Percentiles rank a stretch among this genome's conserved stretches.
Evolutionary conservation across 2,888 invertebrate species (phyloP).

Genomic region (Diaphora mendica): DNA sequence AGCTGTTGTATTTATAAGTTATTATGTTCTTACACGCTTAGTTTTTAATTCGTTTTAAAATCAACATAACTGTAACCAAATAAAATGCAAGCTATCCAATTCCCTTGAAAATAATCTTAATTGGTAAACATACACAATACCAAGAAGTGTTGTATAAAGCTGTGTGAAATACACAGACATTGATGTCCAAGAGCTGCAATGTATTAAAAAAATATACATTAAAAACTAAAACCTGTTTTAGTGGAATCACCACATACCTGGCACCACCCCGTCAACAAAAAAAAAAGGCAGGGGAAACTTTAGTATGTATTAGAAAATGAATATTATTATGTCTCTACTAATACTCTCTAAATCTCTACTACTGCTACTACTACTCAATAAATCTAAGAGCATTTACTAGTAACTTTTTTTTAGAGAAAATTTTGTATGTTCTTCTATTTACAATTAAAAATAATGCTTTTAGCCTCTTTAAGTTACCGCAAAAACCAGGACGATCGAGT

Average conservation of each 20-base stretch:
- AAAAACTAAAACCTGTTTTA: conserved; percentile 1
- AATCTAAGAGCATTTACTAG: background rate
- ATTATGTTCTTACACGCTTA: background rate
- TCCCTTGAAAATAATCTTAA: conserved; percentile 24
- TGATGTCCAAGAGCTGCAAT: conserved; percentile 78
- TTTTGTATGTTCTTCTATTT: background rate
- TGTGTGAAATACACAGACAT: conserved; percentile 75
- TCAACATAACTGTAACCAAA: conserved; percentile 21
- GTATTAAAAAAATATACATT: conserved; percentile 23
- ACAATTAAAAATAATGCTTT: too few relatives aligned
- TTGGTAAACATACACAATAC: conserved; percentile 75
- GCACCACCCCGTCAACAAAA: too few relatives aligned
- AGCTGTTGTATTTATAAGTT: background rate
- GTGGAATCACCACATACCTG: too few relatives aligned
- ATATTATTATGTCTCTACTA: background rate
- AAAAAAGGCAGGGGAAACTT: background rate
- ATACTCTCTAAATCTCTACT: too few relatives aligned
- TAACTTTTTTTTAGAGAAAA: too few relatives aligned
- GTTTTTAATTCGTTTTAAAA: background rate
- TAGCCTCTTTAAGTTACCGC: too few relatives aligned
- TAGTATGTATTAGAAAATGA: background rate
- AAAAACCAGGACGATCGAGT: too few relatives aligned
- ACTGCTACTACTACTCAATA: background rate
- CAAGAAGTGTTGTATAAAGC: conserved; percentile 68
- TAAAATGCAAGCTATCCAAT: conserved; percentile 46